Base-by-base conservation (phyloP, 2,113 vertebrate genomes). In the Tapirus terrestris region DNA sequence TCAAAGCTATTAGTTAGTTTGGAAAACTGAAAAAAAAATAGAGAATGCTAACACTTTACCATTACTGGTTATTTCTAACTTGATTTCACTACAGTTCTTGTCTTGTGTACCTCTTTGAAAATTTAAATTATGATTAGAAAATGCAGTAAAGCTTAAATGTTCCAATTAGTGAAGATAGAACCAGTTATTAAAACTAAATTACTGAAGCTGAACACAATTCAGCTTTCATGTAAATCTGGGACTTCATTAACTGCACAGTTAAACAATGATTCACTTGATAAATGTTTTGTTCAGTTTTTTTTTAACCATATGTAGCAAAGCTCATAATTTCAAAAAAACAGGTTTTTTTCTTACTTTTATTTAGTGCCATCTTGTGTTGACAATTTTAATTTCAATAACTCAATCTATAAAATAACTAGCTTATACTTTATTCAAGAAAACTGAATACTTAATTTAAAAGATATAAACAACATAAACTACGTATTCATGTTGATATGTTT, bases 301-400 rank as follows among this genome's bases (percentile, higher is more conserved):
- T 94, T 96, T 73, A 91, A 88, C 53, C 87, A 12, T 4, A 96
- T 51, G 86, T 60, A 97, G 94, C 73, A 85, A 39, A 94, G 61
- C 92, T 95, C 65, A 97, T 60, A 76, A 65, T 17, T 48, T 25
- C 85, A 65, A 81, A 96, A 68, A 27, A 48, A 9, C 45, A 89
- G 63, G 81, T 97, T 96, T 97, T 97, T 81, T 88, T n/a, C n/a
- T 85, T 76, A 31, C 23, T 98, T 98, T 98, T 98, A 97, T 98
- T 98, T 98, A 98, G 98, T 98, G 98, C 98, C 98, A 98, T 97
- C 98, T 99, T 98, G 98, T 98, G 98, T 98, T 98, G 96, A 95
- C 81, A 96, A 76, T 97, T 98, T 98, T 82, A 98, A 92, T 80
- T 89, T 94, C 72, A 86, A 45, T 36, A 96, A 65, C 2, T 80